Evolutionary conservation across 2,113 vertebrate genomes (phyloP).

Genomic region (Dipodomys merriami): DNA sequence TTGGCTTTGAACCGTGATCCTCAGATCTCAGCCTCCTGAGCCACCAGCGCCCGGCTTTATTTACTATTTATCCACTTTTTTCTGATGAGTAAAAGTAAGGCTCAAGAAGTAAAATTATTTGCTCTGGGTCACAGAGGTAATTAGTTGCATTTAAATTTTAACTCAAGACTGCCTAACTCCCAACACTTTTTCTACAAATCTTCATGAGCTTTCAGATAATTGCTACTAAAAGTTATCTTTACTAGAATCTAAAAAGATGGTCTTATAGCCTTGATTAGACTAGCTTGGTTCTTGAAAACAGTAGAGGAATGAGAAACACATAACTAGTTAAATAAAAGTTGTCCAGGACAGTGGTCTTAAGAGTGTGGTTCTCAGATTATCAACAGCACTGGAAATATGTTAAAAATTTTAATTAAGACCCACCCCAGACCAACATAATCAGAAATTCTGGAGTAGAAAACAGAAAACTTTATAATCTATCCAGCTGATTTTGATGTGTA

Average conservation of each 20-base stretch:
- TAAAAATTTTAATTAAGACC: not conserved
- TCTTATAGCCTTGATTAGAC: not conserved
- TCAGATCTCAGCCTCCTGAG: too few relatives aligned
- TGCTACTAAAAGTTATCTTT: conserved; percentile 33
- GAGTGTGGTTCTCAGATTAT: too few relatives aligned
- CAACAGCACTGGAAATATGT: too few relatives aligned
- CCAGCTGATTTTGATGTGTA: not conserved
- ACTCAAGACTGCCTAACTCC: conserved; percentile 5
- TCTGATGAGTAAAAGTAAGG: not conserved
- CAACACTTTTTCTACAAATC: conserved; percentile 41
- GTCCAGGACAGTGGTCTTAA: not conserved
- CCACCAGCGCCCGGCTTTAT: too few relatives aligned
- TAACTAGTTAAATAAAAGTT: not conserved
- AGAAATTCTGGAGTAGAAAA: not conserved
- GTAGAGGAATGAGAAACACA: not conserved
- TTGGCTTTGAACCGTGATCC: too few relatives aligned
- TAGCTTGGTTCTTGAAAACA: conserved; percentile 3
- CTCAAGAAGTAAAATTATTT: conserved; percentile 32
- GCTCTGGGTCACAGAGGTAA: conserved; percentile 19
- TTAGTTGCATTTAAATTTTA: conserved; percentile 44
- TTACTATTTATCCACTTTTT: not conserved
- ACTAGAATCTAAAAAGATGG: conserved; percentile 43
- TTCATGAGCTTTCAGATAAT: conserved; percentile 28
- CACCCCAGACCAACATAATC: not conserved
- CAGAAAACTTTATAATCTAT: conserved; percentile 6